phyloP scores from a whole-genome alignment of 2,797 vertebrate genomes.

The Sarcophilus harrisii region DNA sequence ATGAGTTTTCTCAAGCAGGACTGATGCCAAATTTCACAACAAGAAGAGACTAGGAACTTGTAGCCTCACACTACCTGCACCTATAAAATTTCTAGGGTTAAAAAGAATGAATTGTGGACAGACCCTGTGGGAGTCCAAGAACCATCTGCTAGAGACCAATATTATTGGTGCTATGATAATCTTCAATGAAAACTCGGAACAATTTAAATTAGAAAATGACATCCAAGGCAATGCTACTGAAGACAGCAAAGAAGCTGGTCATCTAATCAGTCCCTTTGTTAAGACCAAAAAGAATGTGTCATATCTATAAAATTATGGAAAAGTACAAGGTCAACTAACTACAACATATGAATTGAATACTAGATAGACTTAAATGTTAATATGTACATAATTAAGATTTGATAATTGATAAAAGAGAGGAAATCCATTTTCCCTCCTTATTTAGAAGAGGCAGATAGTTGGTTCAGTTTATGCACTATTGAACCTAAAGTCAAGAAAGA shows the following conservation, averaged over 20 bases:
- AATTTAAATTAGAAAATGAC: slow-evolving; percentile 50
- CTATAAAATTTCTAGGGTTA: slow-evolving; percentile 3
- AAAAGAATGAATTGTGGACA: not conserved
- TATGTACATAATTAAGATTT: slow-evolving; percentile 6
- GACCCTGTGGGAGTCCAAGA: slow-evolving; percentile 20
- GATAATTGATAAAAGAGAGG: slow-evolving; percentile 36
- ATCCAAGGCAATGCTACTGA: slow-evolving; percentile 13
- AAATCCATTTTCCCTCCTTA: slow-evolving; percentile 4
- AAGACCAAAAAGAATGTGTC: not conserved
- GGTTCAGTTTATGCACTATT: not conserved
- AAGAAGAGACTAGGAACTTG: slow-evolving; percentile 45
- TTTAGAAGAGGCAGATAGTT: not conserved
- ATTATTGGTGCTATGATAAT: slow-evolving; percentile 11
- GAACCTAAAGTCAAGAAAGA: not conserved
- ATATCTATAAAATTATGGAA: not conserved
- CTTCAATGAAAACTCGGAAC: not conserved
- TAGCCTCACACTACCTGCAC: slow-evolving; percentile 1
- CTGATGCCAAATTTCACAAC: slow-evolving; percentile 22
- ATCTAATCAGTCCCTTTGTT: not conserved
- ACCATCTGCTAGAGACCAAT: slow-evolving; percentile 19
- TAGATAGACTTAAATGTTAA: not conserved
- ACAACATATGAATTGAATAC: not conserved
- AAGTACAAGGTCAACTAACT: not conserved
- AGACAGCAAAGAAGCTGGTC: slow-evolving; percentile 29
- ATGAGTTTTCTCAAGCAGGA: not conserved